Conservation (phyloP, 2,113 vertebrate species). For the Uria aalge region DNA sequence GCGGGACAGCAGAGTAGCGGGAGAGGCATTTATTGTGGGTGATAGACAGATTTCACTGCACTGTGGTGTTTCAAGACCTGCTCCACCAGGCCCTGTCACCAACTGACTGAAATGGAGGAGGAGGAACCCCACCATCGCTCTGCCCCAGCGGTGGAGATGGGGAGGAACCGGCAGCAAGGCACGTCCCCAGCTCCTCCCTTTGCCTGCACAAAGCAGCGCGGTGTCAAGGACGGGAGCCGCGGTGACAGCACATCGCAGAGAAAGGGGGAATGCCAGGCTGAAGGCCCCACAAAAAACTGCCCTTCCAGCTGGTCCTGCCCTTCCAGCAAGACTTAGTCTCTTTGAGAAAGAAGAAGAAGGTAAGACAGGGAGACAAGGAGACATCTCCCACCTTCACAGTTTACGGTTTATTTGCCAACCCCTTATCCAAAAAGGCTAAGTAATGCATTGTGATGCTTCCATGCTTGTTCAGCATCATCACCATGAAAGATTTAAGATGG, state of each 20-base stretch:
- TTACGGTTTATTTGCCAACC: not conserved
- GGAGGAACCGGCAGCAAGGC: not conserved
- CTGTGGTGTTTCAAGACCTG: not conserved
- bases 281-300: not conserved
- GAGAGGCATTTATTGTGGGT: not conserved
- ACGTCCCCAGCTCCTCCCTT: not conserved
- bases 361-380: not conserved
- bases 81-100: not conserved
- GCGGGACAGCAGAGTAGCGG: not conserved
- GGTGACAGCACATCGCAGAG: rapidly evolving
- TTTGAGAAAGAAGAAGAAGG: not conserved
- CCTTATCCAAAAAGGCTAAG: not conserved
- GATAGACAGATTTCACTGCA: not conserved
- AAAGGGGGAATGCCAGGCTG: too few relatives aligned
- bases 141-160: rapidly evolving
- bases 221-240: not conserved
- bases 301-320: not conserved
- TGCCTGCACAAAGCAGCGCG: rapidly evolving
- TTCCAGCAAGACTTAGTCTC: not conserved
- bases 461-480: not conserved
- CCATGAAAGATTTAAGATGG: not conserved
- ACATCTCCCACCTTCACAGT: not conserved
- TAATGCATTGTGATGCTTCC: not conserved
- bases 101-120: not conserved
- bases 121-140: not conserved